phyloP scores from a whole-genome alignment of 2,888 invertebrate species.

The Cryptus viduatorius region DNA sequence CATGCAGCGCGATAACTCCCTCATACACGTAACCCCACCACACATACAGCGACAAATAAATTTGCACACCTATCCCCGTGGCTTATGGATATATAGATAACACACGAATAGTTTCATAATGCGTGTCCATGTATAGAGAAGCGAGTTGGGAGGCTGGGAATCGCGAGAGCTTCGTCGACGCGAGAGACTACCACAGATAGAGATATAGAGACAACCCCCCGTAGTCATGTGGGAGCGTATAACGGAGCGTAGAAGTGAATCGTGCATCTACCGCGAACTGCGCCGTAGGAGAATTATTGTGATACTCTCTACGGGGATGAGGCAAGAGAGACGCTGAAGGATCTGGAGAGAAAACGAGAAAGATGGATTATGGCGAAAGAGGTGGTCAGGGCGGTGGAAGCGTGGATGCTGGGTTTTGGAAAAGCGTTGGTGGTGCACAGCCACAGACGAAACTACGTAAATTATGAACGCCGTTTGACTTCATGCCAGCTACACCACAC shows the following conservation, averaged over 20 bases:
- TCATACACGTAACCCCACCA: neutral
- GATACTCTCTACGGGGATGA: conserved; percentile 46
- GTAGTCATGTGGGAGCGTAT: conserved; percentile 16
- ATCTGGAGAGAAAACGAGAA: neutral
- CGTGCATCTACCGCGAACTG: conserved; percentile 53
- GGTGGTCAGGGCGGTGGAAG: conserved; percentile 31
- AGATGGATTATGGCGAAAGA: neutral
- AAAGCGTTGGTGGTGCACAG: conserved; percentile 68
- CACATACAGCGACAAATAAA: conserved; percentile 48
- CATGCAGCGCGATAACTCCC: neutral
- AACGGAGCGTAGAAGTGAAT: conserved; percentile 56
- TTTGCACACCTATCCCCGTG: conserved; percentile 17
- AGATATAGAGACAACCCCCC: conserved; percentile 4
- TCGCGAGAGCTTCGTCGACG: neutral
- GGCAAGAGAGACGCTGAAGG: conserved; percentile 13
- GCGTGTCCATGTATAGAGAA: neutral
- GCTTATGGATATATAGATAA: conserved; percentile 46
- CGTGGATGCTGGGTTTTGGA: conserved; percentile 2
- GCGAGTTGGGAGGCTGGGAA: conserved; percentile 28
- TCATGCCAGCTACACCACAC: conserved; percentile 80
- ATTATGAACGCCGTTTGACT: conserved; percentile 83
- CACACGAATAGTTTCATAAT: conserved; percentile 20
- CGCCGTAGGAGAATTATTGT: conserved; percentile 64
- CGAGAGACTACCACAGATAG: neutral
- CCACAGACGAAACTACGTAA: conserved; percentile 81